phyloP scores from a whole-genome alignment of 2,113 vertebrate genomes.

The Sinocyclocheilus maitianheensis region DNA sequence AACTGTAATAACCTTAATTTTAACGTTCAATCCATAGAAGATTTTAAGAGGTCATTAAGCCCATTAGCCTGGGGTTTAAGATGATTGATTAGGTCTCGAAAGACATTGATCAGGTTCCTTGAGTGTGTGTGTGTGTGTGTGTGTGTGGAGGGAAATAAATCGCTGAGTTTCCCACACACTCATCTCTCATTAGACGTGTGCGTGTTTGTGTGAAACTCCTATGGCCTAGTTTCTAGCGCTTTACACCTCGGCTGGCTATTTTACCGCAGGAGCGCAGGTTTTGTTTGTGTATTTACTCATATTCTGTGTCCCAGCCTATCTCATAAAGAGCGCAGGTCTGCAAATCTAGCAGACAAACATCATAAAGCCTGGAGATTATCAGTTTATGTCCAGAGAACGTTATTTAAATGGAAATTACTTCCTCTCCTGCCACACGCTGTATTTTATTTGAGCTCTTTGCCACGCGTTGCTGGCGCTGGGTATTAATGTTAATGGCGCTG shows the following conservation, averaged over 20 bases:
- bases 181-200: background rate
- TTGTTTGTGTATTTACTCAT: constrained; percentile 29
- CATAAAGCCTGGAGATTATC: constrained; percentile 46
- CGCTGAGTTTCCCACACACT: constrained; percentile 7
- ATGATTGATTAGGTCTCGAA: constrained; percentile 24
- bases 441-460: constrained; percentile 3
- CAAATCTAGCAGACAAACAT: constrained; percentile 51
- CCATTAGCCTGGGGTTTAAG: constrained; percentile 23
- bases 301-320: constrained; percentile 9
- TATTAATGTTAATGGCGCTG: constrained; percentile 26
- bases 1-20: constrained; percentile 30
- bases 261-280: background rate
- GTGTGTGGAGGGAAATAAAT: background rate
- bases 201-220: background rate
- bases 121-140: constrained; percentile 7
- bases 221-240: background rate
- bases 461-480: background rate
- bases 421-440: background rate
- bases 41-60: constrained; percentile 14
- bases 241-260: background rate
- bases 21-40: background rate
- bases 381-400: constrained; percentile 65
- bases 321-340: constrained; percentile 8
- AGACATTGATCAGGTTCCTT: constrained; percentile 18
- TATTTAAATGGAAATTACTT: constrained; percentile 79